Conservation (phyloP, 1,140 invertebrate genomes). For the Hycleus phaleratus region DNA sequence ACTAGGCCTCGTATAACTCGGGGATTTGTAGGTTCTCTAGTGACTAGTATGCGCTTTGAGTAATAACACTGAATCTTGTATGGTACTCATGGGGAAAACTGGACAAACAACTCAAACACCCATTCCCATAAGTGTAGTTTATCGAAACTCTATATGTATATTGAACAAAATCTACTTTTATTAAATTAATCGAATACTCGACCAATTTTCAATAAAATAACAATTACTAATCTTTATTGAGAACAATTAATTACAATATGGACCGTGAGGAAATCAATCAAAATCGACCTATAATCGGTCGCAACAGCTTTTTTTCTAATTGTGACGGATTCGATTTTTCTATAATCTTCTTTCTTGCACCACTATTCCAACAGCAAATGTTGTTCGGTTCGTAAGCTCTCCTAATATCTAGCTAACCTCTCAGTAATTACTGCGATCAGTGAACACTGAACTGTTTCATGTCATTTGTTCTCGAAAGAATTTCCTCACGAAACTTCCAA, state of each 20-base stretch:
- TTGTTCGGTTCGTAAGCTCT: no score
- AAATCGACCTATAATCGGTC: no score
- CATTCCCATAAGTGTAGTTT: conserved; percentile 14
- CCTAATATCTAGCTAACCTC: no score
- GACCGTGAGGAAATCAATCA: no score
- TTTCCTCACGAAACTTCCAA: no score
- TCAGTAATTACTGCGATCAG: no score
- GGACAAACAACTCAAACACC: conserved; percentile 17
- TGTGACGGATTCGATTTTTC: no score
- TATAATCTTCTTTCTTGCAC: no score
- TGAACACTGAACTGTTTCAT: no score
- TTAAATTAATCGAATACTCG: neutral
- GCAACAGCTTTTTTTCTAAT: no score
- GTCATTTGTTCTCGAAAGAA: no score
- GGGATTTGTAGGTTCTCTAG: conserved; percentile 14
- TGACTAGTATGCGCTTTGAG: conserved; percentile 13
- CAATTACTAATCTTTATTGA: neutral
- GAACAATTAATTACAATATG: neutral
- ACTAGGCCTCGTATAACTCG: conserved; percentile 13
- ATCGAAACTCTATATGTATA: conserved; percentile 3
- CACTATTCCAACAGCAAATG: no score
- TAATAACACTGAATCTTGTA: conserved; percentile 18
- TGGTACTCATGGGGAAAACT: conserved; percentile 4
- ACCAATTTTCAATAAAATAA: neutral
- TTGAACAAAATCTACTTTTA: neutral